Percentiles rank a stretch among this genome's conserved stretches.
phyloP scores from a whole-genome alignment of 2,888 invertebrate species.

The Melieria omissa region DNA sequence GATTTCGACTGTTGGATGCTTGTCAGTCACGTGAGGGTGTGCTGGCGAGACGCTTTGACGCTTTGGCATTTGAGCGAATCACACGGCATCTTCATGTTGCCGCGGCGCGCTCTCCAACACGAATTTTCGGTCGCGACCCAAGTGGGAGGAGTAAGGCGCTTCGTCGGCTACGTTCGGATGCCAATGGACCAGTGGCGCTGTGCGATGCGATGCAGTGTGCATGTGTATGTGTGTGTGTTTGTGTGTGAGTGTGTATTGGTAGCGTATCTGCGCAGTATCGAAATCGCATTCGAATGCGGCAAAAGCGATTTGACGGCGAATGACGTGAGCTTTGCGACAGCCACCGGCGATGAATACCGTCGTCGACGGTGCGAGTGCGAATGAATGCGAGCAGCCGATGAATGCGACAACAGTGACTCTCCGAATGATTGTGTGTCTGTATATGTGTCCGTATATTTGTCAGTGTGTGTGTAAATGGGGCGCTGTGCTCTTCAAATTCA shows the following conservation, averaged over 20 bases:
- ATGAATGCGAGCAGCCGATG: conserved; percentile 2
- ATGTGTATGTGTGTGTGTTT: conserved; percentile 26
- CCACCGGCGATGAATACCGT: conserved; percentile 14
- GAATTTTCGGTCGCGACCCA: conserved; percentile 1
- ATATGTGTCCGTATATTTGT: conserved; percentile 30
- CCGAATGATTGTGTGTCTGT: conserved; percentile 11
- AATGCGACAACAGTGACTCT: conserved; percentile 23
- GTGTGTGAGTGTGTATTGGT: conserved; percentile 38
- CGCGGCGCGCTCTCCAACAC: too few species aligned
- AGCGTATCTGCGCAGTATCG: conserved; percentile 58
- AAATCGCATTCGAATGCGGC: conserved; percentile 41
- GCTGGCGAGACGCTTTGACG: too few species aligned
- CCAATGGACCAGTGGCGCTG: neutral
- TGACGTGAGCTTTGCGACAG: conserved; percentile 46
- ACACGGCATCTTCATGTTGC: neutral
- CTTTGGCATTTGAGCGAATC: neutral
- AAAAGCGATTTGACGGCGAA: conserved; percentile 45
- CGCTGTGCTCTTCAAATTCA: conserved; percentile 11
- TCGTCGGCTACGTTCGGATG: conserved; percentile 25
- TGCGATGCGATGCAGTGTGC: conserved; percentile 13
- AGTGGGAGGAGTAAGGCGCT: conserved; percentile 41
- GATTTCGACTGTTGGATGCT: neutral
- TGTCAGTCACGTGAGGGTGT: conserved; percentile 8
- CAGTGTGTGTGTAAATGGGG: conserved; percentile 20
- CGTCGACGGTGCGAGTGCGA: conserved; percentile 30